Percentiles rank a stretch among this genome's conserved stretches.
phyloP scores from a whole-genome alignment of 2,113 vertebrate species.

The Microcebus jonahi region DNA sequence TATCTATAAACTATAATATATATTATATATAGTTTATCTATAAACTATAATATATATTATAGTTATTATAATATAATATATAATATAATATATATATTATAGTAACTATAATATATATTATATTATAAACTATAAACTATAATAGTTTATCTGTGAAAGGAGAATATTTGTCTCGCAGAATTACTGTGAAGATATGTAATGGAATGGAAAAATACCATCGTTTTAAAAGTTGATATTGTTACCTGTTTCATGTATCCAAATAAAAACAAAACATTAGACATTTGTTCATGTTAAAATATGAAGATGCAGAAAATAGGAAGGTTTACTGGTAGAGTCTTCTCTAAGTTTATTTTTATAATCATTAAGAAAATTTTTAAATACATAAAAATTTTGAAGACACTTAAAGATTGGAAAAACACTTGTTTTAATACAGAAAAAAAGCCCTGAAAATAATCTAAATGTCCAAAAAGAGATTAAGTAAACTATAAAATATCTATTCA shows the following conservation, averaged over 20 bases:
- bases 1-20: too few relatives aligned
- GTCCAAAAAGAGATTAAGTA: not conserved
- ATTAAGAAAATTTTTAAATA: not conserved
- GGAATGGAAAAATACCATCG: not conserved
- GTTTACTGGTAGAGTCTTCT: not conserved
- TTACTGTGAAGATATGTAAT: not conserved
- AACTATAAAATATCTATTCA: not conserved
- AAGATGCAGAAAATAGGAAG: not conserved
- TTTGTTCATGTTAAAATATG: not conserved
- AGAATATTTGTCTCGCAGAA: not conserved
- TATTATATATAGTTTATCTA: too few relatives aligned
- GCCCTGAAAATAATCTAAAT: not conserved
- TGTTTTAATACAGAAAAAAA: not conserved
- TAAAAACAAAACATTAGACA: not conserved
- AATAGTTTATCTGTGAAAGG: not conserved
- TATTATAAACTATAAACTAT: too few relatives aligned
- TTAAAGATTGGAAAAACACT: not conserved
- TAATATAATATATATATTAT: too few relatives aligned
- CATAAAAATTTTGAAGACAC: not conserved
- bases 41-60: too few relatives aligned
- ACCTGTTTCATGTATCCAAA: not conserved
- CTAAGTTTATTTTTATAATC: slow-evolving; percentile 2
- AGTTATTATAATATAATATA: too few relatives aligned
- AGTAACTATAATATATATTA: too few relatives aligned
- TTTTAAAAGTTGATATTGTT: not conserved